phyloP scores from a whole-genome alignment of 2,113 vertebrate genomes.

The Petromus typicus region DNA sequence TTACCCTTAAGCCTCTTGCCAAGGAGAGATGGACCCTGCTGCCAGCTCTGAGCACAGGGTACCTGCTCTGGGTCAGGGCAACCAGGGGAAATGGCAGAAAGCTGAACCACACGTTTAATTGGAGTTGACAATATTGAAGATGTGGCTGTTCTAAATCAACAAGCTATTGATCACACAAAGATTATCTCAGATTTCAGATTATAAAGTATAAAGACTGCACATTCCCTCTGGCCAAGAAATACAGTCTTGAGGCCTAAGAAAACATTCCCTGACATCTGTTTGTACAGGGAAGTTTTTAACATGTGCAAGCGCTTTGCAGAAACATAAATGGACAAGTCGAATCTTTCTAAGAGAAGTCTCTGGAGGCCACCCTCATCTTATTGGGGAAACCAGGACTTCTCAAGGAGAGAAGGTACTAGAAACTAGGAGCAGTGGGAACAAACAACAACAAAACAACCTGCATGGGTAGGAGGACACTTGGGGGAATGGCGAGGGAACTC shows the following conservation, averaged over 20 bases:
- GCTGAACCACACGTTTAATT: neutral
- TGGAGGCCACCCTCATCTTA: neutral
- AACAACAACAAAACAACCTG: neutral
- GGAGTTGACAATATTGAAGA: slow-evolving; percentile 51
- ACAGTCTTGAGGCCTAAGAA: slow-evolving; percentile 67
- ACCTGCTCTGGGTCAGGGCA: neutral
- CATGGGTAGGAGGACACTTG: too few relatives aligned
- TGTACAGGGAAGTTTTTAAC: slow-evolving; percentile 59
- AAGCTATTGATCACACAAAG: slow-evolving; percentile 52
- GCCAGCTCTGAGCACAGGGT: neutral
- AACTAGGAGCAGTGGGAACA: neutral
- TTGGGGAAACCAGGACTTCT: neutral
- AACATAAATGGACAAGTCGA: slow-evolving; percentile 47
- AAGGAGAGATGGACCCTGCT: neutral
- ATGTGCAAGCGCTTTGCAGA: slow-evolving; percentile 53
- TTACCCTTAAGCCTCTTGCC: neutral
- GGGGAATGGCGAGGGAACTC: neutral
- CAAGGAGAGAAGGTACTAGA: neutral
- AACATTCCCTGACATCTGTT: slow-evolving; percentile 68
- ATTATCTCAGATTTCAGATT: slow-evolving; percentile 71
- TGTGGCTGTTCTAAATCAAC: slow-evolving; percentile 61
- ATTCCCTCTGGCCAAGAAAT: slow-evolving; percentile 73
- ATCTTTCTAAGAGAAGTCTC: slow-evolving; percentile 50
- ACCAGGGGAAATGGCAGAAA: neutral
- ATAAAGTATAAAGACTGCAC: slow-evolving; percentile 50